Evolutionary conservation across 2,888 invertebrate species (phyloP).

Genomic region (Cheilosia pagana): DNA sequence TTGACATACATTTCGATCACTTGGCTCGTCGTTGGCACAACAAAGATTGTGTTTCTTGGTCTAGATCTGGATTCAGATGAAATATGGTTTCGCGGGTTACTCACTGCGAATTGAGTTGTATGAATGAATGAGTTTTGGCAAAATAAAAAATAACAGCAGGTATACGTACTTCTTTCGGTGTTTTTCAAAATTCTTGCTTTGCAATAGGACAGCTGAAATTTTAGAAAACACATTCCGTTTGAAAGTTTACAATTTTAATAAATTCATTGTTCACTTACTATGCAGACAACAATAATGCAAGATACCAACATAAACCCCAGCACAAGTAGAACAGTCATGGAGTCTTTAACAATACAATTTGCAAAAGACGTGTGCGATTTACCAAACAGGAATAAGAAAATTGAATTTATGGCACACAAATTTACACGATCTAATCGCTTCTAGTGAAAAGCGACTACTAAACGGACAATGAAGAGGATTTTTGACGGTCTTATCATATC

Average conservation of each 20-base stretch:
- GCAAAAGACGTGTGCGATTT: neutral
- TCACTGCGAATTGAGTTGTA: conserved; percentile 12
- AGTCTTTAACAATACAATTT: conserved; percentile 4
- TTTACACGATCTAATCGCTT: too few species aligned
- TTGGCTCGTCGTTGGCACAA: conserved; percentile 61
- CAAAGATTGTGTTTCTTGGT: conserved; percentile 36
- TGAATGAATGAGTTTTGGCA: neutral
- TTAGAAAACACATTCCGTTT: conserved; percentile 40
- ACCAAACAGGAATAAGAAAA: neutral
- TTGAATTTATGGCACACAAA: neutral
- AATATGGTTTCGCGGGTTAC: neutral
- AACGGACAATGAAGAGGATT: conserved; percentile 16
- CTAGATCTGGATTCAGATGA: neutral
- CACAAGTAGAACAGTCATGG: conserved; percentile 42
- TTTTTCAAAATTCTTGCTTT: conserved; percentile 38
- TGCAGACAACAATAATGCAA: conserved; percentile 26
- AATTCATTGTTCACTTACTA: conserved; percentile 50
- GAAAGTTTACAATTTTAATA: neutral
- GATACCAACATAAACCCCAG: conserved; percentile 32
- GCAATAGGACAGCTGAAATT: conserved; percentile 59
- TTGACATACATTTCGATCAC: conserved; percentile 55
- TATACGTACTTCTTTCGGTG: conserved; percentile 33
- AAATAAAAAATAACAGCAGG: neutral
- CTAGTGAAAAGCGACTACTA: conserved; percentile 2
- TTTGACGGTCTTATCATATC: conserved; percentile 2